Percentiles rank a stretch among this genome's conserved stretches.
Evolutionary conservation across 2,113 vertebrate species (phyloP).

Genomic region (Bufo gargarizans): DNA sequence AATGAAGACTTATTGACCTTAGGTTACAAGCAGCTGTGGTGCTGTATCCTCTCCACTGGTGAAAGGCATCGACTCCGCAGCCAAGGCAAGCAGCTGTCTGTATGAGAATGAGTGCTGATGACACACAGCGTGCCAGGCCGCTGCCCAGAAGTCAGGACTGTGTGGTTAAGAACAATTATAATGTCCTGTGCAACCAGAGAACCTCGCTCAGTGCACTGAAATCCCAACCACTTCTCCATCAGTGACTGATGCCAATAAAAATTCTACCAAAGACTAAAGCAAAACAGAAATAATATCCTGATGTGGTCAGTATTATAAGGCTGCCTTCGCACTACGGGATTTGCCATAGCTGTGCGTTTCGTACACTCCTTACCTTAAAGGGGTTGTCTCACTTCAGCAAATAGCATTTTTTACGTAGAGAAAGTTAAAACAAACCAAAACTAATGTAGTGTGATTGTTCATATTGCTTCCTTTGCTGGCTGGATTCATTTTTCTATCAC

Average conservation of each 20-base stretch:
- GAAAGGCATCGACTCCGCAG: neutral
- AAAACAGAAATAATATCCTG: neutral
- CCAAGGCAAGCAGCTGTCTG: conserved; percentile 25
- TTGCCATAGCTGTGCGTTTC: too few species aligned
- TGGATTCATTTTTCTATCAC: too few species aligned
- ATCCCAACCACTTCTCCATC: neutral
- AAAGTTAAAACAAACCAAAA: too few species aligned
- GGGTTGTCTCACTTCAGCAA: too few species aligned
- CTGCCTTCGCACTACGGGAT: too few species aligned
- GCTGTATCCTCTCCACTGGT: neutral
- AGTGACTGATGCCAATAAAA: neutral
- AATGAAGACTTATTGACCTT: conserved; percentile 22
- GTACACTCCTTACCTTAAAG: too few species aligned
- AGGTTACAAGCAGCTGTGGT: conserved; percentile 10
- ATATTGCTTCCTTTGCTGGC: too few species aligned
- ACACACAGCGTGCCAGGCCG: neutral
- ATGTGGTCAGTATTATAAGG: neutral
- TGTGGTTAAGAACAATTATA: neutral
- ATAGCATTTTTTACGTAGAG: too few species aligned
- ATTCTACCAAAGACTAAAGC: neutral
- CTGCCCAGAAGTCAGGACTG: neutral
- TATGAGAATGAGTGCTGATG: conserved; percentile 1
- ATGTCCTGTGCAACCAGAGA: neutral
- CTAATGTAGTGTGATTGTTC: too few species aligned
- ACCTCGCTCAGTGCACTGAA: neutral